Percentiles rank a stretch among this genome's conserved stretches.
Evolutionary conservation across 2,113 vertebrate species (phyloP).

Genomic region (Equus quagga): DNA sequence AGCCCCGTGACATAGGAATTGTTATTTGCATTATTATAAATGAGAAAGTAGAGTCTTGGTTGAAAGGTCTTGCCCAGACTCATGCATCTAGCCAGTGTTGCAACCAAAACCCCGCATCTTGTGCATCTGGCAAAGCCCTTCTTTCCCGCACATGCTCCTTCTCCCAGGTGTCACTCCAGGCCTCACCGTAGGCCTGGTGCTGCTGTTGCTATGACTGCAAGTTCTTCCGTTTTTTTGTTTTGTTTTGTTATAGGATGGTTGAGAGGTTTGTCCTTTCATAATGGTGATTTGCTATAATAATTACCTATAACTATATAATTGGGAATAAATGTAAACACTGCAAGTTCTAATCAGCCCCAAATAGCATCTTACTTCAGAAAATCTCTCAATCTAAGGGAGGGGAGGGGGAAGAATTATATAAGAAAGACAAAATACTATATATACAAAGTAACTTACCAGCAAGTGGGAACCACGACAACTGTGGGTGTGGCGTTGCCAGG

Average conservation of each 20-base stretch:
- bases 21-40: background rate
- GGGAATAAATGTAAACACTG: background rate
- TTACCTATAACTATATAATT: background rate
- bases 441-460: background rate
- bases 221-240: background rate
- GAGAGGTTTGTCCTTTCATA: background rate
- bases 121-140: background rate
- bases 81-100: background rate
- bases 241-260: background rate
- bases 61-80: background rate
- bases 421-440: background rate
- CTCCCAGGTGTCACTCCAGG: background rate
- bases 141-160: background rate
- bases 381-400: background rate
- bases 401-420: background rate
- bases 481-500: background rate
- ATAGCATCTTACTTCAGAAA: background rate
- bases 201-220: background rate
- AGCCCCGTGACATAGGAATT: background rate
- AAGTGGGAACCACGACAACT: background rate
- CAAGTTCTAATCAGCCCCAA: background rate
- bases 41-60: background rate
- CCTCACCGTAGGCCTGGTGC: background rate
- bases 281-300: background rate
- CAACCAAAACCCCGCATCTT: background rate